Evolutionary conservation across 1,140 invertebrate genomes (phyloP), one percentile per base, ranked within the genome.

Genomic region (Meloidogyne floridensis): DNA sequence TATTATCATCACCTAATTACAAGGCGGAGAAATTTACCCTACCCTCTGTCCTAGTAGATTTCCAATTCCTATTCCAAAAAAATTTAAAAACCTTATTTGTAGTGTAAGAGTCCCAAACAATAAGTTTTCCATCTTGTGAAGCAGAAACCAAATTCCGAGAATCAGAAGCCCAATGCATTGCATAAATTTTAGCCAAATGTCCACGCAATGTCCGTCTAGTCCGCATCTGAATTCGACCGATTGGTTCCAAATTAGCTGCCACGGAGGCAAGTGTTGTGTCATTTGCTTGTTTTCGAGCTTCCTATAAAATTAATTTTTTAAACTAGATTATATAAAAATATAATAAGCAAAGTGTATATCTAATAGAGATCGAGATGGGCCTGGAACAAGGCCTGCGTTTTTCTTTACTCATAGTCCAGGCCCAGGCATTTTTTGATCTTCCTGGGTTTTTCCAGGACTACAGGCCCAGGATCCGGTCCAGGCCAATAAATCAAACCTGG

Each of bases 91-190:
- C 83, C 53, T 81, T 86, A 72, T 83, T 85, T 47, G 96, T 98
- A 86, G 96, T 97, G 92, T 97, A 97, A 90, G 95, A 95, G 92
- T 98, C 96, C 96, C 96, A 98, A 81, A 98, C 96, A 87, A 98
- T 98, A 88, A 98, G 93, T 92, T 98, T 98, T 89, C 96, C 96
- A 92, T 83, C 82, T 51, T 83, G 82, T 43, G 92, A 96, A 84
- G 96, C 96, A 32, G 96, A 97, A 86, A 98, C 96, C 89, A 98
- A 92, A 92, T 98, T 97, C 92, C 94, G 93, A 85, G 95, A 96
- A 91, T 98, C 96, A 89, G 95, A 95, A 87, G 95, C 95, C 96
- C 96, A 98, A 91, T 98, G 96, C 96, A 98, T 98, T 82, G 96
- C 96, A 92, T 98, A 98, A 91, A 98, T 98, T 93, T 98, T 98